Percentiles rank a stretch among this genome's conserved stretches.
Conservation (phyloP, 2,113 vertebrate genomes). For the Callithrix jacchus region DNA sequence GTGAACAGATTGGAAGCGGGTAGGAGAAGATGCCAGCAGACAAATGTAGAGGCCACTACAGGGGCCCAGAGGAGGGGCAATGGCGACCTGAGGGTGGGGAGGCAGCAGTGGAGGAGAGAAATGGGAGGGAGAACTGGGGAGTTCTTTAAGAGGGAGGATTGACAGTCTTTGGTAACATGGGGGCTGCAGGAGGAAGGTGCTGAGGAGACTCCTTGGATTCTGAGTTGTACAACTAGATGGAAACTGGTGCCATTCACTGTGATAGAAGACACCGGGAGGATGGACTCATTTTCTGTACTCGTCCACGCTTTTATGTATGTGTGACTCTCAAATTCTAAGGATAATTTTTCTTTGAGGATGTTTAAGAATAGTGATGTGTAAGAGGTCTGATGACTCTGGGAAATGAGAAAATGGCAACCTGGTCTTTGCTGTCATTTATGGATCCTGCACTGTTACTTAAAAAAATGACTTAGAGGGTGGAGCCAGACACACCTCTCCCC, state of each 20-base stretch:
- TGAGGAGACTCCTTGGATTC: background rate
- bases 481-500: background rate
- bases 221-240: background rate
- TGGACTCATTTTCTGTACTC: background rate
- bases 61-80: background rate
- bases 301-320: background rate
- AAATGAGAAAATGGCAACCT: background rate
- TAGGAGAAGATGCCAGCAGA: conserved; percentile 28
- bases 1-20: conserved; percentile 63
- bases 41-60: conserved; percentile 48
- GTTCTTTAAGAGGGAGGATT: background rate
- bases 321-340: background rate
- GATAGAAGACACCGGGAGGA: background rate
- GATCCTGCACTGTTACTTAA: background rate
- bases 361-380: background rate
- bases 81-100: background rate
- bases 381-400: background rate
- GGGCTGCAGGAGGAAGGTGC: background rate
- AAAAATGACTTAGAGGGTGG: background rate
- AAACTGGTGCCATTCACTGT: background rate
- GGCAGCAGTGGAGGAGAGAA: background rate
- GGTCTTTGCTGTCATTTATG: background rate
- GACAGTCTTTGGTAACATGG: background rate
- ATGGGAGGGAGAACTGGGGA: background rate
- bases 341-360: background rate